Conservation (phyloP, 2,113 vertebrate species). For the Leptobrachium leishanense region DNA sequence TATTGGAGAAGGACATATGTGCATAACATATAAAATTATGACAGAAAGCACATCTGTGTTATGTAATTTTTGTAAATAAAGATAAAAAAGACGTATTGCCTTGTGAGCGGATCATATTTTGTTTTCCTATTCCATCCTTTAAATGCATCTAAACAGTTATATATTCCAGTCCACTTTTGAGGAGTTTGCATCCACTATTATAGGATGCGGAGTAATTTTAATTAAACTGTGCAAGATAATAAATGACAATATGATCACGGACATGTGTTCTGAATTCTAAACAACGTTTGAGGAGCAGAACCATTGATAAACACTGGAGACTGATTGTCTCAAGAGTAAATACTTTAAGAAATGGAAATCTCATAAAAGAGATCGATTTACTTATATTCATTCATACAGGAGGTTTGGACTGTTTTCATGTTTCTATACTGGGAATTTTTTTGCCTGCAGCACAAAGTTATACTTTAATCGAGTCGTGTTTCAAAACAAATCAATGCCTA, state of each 20-base stretch:
- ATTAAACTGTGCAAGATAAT: slow-evolving; percentile 3
- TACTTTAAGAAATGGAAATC: background rate
- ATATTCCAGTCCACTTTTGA: background rate
- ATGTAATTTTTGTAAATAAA: background rate
- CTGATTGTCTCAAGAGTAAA: slow-evolving; percentile 17
- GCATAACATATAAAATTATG: too few relatives aligned
- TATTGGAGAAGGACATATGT: too few relatives aligned
- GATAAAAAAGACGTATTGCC: too few relatives aligned
- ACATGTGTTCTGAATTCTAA: slow-evolving; percentile 17
- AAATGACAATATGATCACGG: background rate
- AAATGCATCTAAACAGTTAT: background rate
- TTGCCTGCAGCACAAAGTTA: too few relatives aligned
- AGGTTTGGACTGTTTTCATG: too few relatives aligned
- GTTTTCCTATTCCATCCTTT: background rate
- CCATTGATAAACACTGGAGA: slow-evolving; percentile 4
- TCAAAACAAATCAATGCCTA: too few relatives aligned
- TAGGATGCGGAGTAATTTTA: too few relatives aligned
- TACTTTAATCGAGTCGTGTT: too few relatives aligned
- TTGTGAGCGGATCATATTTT: background rate
- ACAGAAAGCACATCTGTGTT: too few relatives aligned
- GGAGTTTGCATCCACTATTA: background rate
- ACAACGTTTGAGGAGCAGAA: background rate
- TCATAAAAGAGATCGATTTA: too few relatives aligned
- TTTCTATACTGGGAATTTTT: too few relatives aligned
- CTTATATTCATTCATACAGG: too few relatives aligned